Evolutionary conservation across 64 coral and sea anemone genomes (phyloP).

Genomic region (Dendronephthya gigantea): DNA sequence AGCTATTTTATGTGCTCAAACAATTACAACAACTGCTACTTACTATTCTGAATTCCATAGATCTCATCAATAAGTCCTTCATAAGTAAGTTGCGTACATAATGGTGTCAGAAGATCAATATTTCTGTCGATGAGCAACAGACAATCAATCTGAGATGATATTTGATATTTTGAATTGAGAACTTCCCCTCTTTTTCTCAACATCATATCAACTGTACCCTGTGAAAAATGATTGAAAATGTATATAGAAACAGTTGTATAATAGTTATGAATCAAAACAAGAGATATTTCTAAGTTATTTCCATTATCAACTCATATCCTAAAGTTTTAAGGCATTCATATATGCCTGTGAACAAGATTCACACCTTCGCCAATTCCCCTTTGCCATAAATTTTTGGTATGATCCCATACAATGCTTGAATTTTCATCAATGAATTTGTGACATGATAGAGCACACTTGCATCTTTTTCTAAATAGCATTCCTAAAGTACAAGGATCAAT

Average conservation of each 20-base stretch:
- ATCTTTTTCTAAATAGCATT: constrained; percentile 94
- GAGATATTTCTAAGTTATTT: neutral
- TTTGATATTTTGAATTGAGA: constrained; percentile 55
- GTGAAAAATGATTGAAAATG: constrained; percentile 1
- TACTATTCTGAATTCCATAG: constrained; percentile 87
- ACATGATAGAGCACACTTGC: constrained; percentile 80
- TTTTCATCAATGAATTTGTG: constrained; percentile 84
- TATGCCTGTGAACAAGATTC: neutral
- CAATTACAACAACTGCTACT: constrained; percentile 13
- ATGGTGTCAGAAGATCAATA: constrained; percentile 68
- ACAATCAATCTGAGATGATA: constrained; percentile 80
- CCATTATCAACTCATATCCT: neutral
- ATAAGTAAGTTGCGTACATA: constrained; percentile 91
- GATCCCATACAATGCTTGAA: constrained; percentile 82
- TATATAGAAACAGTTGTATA: neutral
- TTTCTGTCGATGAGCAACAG: constrained; percentile 76
- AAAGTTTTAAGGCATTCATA: neutral
- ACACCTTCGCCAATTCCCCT: constrained; percentile 93
- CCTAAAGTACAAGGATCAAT: constrained; percentile 29
- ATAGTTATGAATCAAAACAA: too few species aligned
- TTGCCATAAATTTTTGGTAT: constrained; percentile 94
- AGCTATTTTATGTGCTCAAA: too few species aligned
- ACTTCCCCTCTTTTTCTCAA: constrained; percentile 81
- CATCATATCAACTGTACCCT: constrained; percentile 91
- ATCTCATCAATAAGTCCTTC: constrained; percentile 95